Percentiles rank a stretch among this genome's conserved stretches.
phyloP scores from a whole-genome alignment of 2,113 vertebrate species.

The Apodemus sylvaticus region DNA sequence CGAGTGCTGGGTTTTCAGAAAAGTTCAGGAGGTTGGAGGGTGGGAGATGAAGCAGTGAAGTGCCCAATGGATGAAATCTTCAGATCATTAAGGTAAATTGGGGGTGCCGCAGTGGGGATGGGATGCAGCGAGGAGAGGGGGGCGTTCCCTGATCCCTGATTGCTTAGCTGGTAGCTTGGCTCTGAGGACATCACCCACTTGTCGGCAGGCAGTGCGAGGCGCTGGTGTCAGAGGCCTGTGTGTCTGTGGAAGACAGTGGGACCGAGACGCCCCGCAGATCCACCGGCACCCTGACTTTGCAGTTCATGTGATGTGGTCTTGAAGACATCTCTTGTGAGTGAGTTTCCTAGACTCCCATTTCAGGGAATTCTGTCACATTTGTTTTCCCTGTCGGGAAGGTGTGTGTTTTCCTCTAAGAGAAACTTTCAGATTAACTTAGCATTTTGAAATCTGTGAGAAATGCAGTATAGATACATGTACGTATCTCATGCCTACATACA shows the following conservation, averaged over 20 bases:
- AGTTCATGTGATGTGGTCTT: neutral
- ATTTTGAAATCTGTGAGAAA: conserved; percentile 42
- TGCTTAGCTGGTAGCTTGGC: neutral
- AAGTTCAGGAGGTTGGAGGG: conserved; percentile 57
- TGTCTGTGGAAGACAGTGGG: neutral
- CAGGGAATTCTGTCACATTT: neutral
- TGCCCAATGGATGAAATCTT: conserved; percentile 41
- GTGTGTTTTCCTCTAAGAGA: neutral
- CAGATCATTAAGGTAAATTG: conserved; percentile 5
- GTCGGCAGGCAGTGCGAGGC: neutral
- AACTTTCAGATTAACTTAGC: conserved; percentile 57
- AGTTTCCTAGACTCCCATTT: neutral
- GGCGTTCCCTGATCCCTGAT: conserved; percentile 15
- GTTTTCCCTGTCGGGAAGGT: neutral
- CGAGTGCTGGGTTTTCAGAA: conserved; percentile 28
- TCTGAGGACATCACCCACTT: neutral
- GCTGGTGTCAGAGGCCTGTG: conserved; percentile 44
- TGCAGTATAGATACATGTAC: neutral
- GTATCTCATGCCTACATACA: neutral
- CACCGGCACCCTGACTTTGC: neutral
- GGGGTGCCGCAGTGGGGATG: conserved; percentile 43
- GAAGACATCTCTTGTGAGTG: conserved; percentile 14
- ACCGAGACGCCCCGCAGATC: neutral
- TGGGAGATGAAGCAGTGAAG: conserved; percentile 31
- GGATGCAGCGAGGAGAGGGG: conserved; percentile 27